These are phyloP conservation scores for Progne subis DNA, from an alignment of 2,113 vertebrate species.

Conservation along the genomic window DNA sequence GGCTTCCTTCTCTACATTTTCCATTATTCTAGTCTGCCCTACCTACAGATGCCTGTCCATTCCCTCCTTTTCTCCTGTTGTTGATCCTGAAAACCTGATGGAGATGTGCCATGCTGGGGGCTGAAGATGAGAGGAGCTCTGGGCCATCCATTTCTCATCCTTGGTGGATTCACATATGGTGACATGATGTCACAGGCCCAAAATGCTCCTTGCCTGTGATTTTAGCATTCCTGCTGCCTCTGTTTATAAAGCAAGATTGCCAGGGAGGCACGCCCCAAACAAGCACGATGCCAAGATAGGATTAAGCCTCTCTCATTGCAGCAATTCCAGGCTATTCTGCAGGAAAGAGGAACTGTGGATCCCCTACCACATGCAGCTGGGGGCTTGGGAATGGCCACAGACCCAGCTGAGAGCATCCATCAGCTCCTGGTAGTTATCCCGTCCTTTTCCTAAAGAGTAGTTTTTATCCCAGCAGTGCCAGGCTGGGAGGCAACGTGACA, in stretches of 20 bases:
- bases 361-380: rapidly evolving
- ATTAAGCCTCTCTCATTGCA: constrained; percentile 31
- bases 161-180: background rate
- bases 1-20: background rate
- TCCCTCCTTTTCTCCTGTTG: background rate
- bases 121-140: background rate
- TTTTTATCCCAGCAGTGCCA: background rate
- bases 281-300: background rate
- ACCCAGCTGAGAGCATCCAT: background rate
- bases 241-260: constrained; percentile 56
- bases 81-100: background rate
- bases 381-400: background rate
- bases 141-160: background rate
- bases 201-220: background rate
- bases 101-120: background rate
- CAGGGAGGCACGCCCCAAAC: background rate
- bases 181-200: background rate
- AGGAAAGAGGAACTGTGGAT: background rate
- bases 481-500: rapidly evolving
- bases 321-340: background rate
- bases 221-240: background rate
- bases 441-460: background rate
- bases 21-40: background rate
- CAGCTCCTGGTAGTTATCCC: background rate
- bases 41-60: background rate